A percentile compares a stretch with the other conserved stretches of the same genome.
These are phyloP conservation scores for Phoenicopterus ruber DNA, from an alignment of 2,113 vertebrate species.

Conservation along the genomic window DNA sequence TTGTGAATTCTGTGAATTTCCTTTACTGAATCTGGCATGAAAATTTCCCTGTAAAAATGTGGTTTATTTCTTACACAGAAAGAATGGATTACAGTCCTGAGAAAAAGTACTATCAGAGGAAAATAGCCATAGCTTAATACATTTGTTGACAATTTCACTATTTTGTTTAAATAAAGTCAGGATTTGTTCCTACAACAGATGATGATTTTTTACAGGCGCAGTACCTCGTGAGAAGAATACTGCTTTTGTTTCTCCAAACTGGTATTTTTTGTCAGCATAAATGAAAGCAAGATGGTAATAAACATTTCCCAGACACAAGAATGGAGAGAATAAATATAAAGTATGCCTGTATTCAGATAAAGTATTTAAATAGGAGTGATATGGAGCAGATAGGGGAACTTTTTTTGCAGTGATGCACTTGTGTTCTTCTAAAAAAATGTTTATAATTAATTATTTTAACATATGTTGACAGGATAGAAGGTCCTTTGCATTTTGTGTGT, in stretches of 20 bases:
- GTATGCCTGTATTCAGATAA: background rate
- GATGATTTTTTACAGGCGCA: background rate
- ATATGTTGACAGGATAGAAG: background rate
- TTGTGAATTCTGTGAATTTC: background rate
- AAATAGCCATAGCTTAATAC: background rate
- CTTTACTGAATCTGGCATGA: background rate
- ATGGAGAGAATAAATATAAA: background rate
- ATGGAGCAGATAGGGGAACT: background rate
- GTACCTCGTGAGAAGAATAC: background rate
- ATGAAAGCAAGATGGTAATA: conserved; percentile 28
- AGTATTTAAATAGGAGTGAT: background rate
- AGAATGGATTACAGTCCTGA: background rate
- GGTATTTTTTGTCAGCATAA: background rate
- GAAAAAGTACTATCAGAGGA: background rate
- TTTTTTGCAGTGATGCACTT: background rate
- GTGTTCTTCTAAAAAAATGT: background rate
- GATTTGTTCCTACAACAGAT: background rate
- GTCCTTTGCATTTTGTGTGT: background rate
- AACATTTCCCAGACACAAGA: background rate
- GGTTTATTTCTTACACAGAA: background rate
- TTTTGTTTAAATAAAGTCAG: background rate
- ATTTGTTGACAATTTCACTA: background rate
- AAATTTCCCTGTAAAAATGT: background rate
- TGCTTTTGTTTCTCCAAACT: conserved; percentile 24
- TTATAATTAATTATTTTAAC: background rate